Conservation (phyloP, 2,797 vertebrate genomes). For the Cichlasoma orientale region DNA sequence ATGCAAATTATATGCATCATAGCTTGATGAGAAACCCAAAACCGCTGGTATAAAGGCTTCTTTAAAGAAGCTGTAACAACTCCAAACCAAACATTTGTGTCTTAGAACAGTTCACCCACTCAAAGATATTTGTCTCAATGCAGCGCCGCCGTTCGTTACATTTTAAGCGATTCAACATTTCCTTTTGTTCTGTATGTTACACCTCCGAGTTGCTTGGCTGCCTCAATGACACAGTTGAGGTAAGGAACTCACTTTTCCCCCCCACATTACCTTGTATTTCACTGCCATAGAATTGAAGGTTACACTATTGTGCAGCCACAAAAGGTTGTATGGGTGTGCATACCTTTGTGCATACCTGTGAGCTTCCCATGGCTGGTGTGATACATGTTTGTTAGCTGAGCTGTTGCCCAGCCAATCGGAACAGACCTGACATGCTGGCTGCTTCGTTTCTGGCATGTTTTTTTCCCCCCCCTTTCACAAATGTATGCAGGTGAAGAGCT, state of each 20-base stretch:
- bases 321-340: conserved; percentile 41
- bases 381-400: conserved; percentile 67
- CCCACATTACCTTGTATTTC: conserved; percentile 43
- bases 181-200: neutral
- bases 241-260: conserved; percentile 28
- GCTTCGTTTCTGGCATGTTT: conserved; percentile 58
- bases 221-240: neutral
- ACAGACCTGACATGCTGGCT: conserved; percentile 63
- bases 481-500: neutral
- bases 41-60: neutral
- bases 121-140: neutral
- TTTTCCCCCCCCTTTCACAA: neutral
- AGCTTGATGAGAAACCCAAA: neutral
- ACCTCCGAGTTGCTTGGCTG: neutral
- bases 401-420: conserved; percentile 74
- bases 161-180: neutral
- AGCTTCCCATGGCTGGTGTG: conserved; percentile 45
- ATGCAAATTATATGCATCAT: neutral
- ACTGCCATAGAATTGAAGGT: conserved; percentile 55
- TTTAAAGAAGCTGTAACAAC: neutral
- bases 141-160: no score
- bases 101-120: neutral
- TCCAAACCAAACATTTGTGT: neutral
- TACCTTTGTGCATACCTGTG: conserved; percentile 2
- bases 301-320: conserved; percentile 56